Percentiles rank a stretch among this genome's conserved stretches.
These are phyloP conservation scores for Diachrysia chrysitis DNA, from an alignment of 2,888 invertebrate species.

Conservation along the genomic window DNA sequence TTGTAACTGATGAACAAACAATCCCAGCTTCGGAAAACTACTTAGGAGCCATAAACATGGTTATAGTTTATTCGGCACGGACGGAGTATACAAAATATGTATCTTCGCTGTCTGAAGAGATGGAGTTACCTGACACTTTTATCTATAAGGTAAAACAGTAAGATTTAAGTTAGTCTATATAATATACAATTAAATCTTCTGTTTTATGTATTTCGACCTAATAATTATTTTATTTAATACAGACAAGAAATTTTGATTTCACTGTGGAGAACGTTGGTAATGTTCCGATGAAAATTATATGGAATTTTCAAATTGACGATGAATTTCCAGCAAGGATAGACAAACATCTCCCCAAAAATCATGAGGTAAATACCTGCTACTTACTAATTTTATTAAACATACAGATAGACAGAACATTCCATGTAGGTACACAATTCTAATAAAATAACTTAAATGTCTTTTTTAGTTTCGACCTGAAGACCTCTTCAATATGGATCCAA, in stretches of 20 bases:
- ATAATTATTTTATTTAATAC: conserved; percentile 14
- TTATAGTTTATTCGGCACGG: conserved; percentile 84
- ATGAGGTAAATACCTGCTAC: conserved; percentile 38
- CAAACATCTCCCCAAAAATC: conserved; percentile 61
- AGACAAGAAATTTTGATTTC: conserved; percentile 78
- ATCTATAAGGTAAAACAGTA: conserved; percentile 81
- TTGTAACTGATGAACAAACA: conserved; percentile 71
- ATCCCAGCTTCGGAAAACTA: conserved; percentile 60
- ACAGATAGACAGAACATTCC: too few species aligned
- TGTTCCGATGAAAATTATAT: conserved; percentile 79
- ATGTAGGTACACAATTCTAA: background rate
- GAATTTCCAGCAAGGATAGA: conserved; percentile 80
- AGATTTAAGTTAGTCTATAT: background rate
- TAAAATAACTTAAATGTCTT: background rate
- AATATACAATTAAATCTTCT: too few species aligned
- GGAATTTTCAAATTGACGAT: conserved; percentile 81
- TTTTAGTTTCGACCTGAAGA: conserved; percentile 17
- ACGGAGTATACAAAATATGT: conserved; percentile 87
- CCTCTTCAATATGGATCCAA: background rate
- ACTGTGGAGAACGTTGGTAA: conserved; percentile 77
- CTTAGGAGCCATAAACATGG: conserved; percentile 74
- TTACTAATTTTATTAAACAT: background rate
- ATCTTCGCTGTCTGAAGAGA: conserved; percentile 78
- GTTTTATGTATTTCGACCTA: background rate
- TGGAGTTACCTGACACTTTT: conserved; percentile 87